Percentiles rank a stretch among this genome's conserved stretches.
Evolutionary conservation across 2,113 vertebrate species (phyloP).

Genomic region (Gymnogyps californianus): DNA sequence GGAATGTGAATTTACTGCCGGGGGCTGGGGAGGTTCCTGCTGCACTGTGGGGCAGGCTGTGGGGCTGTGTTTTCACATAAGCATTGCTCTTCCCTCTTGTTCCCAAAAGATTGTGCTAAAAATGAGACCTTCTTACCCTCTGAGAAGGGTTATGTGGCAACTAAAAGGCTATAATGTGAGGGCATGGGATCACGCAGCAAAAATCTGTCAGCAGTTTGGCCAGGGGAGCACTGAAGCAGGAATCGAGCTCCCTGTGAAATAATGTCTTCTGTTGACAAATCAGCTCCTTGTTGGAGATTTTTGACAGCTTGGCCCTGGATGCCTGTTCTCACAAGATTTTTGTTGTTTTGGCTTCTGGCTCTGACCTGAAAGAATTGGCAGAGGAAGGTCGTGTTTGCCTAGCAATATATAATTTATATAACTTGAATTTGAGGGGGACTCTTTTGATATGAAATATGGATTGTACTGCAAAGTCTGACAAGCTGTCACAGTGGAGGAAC

Average conservation of each 20-base stretch:
- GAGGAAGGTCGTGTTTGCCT: conserved; percentile 24
- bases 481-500: not conserved
- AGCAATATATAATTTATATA: conserved; percentile 16
- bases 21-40: not conserved
- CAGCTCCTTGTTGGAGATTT: not conserved
- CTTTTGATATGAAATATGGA: conserved; percentile 14
- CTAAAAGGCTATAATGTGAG: not conserved
- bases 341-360: conserved; percentile 14
- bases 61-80: not conserved
- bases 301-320: not conserved
- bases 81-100: not conserved
- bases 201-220: not conserved
- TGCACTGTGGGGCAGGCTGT: not conserved
- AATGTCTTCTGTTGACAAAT: not conserved
- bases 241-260: not conserved
- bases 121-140: not conserved
- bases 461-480: conserved; percentile 10
- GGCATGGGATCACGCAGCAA: not conserved
- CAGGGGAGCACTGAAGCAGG: not conserved
- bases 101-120: not conserved
- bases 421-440: not conserved
- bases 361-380: not conserved
- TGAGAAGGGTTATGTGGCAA: not conserved
- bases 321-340: not conserved
- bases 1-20: not conserved